Evolutionary conservation across 2,113 vertebrate species (phyloP).

Genomic region (Brachirus orientalis): DNA sequence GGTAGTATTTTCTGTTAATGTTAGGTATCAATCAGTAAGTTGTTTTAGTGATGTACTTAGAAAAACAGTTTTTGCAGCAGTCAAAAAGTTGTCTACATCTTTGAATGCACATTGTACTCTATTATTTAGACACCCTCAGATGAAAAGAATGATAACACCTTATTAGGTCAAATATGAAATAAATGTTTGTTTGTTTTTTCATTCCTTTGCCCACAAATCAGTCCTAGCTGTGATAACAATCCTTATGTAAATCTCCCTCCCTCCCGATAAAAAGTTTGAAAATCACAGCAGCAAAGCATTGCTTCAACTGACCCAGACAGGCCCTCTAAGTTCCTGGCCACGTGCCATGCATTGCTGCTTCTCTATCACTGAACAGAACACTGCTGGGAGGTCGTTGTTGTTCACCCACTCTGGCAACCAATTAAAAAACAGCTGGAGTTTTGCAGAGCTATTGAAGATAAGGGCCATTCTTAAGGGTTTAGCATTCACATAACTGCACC

Average conservation of each 20-base stretch:
- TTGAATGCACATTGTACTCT: conserved; percentile 1
- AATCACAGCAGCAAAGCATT: conserved; percentile 50
- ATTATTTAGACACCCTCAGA: not conserved
- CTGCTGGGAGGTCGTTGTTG: conserved; percentile 72
- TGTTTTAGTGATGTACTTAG: no score
- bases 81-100: not conserved
- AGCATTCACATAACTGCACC: conserved; percentile 62
- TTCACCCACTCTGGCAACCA: conserved; percentile 69
- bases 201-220: conserved; percentile 47
- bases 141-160: conserved; percentile 20
- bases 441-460: conserved; percentile 75
- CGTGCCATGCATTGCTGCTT: conserved; percentile 63
- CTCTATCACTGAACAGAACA: conserved; percentile 61
- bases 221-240: conserved; percentile 29
- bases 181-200: no score
- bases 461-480: conserved; percentile 69
- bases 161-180: no score
- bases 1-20: not conserved
- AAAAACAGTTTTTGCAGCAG: no score
- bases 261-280: conserved; percentile 53
- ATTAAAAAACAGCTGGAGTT: conserved; percentile 79
- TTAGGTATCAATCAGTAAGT: no score
- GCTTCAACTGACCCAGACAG: conserved; percentile 63
- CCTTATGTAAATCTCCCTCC: conserved; percentile 48
- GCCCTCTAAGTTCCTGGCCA: conserved; percentile 55